Percentiles rank a stretch among this genome's conserved stretches.
Evolutionary conservation across 2,797 vertebrate genomes (phyloP).

Genomic region (Lepilemur septentrionalis): DNA sequence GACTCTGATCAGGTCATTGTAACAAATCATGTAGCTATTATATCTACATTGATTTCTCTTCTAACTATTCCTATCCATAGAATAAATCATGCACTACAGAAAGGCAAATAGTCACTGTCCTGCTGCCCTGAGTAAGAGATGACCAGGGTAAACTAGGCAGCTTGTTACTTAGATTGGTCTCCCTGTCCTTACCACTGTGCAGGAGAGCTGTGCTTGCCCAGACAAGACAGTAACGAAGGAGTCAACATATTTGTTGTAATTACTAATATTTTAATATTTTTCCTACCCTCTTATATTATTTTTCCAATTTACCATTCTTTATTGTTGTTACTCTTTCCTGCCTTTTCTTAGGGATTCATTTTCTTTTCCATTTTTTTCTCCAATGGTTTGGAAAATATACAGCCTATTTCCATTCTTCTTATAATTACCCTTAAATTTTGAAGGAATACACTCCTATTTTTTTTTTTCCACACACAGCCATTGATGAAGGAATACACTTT

Average conservation of each 20-base stretch:
- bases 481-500: background rate
- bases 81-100: background rate
- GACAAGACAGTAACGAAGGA: background rate
- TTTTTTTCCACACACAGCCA: background rate
- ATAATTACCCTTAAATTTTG: slow-evolving; percentile 6
- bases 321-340: background rate
- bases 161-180: background rate
- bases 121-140: background rate
- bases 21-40: background rate
- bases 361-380: background rate
- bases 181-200: background rate
- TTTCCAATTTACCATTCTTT: background rate
- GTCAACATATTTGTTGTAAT: background rate
- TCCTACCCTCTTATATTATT: background rate
- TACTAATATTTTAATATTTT: background rate
- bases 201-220: background rate
- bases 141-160: background rate
- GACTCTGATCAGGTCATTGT: background rate
- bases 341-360: background rate
- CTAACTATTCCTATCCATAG: background rate
- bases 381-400: background rate
- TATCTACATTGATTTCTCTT: background rate
- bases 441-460: background rate
- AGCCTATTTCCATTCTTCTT: background rate
- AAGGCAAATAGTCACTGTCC: background rate